phyloP scores from a whole-genome alignment of 2,888 invertebrate species.

The Frankliniella intonsa region DNA sequence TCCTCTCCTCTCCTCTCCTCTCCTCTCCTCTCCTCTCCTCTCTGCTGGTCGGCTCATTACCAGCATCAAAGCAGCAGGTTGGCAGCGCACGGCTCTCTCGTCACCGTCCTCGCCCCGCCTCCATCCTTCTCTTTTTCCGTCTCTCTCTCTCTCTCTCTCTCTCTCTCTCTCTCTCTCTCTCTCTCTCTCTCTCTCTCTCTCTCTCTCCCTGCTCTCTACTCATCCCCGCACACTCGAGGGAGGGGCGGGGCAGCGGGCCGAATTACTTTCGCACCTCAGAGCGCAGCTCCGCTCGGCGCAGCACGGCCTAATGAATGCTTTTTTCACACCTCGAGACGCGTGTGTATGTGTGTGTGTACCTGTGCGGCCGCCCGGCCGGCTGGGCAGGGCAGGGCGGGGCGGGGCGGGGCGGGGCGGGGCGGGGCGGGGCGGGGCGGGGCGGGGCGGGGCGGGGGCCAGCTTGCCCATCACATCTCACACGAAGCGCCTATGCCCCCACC shows the following conservation, averaged over 20 bases:
- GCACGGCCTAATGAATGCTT: constrained; percentile 18
- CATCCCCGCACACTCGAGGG: background rate
- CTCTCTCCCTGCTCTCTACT: background rate
- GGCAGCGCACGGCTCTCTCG: background rate
- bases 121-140: background rate
- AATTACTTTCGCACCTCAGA: constrained; percentile 17
- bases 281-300: background rate
- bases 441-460: too few species aligned
- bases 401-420: too few species aligned
- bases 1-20: background rate
- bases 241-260: background rate
- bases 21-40: background rate
- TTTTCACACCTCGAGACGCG: background rate
- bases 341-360: background rate
- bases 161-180: background rate
- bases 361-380: background rate
- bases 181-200: background rate
- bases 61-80: background rate
- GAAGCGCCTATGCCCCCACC: too few species aligned
- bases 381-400: too few species aligned
- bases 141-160: background rate
- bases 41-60: background rate
- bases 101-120: background rate
- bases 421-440: too few species aligned
- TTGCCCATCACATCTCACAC: too few species aligned